Evolutionary conservation across 2,113 vertebrate genomes (phyloP).

Genomic region (Otolemur garnettii): DNA sequence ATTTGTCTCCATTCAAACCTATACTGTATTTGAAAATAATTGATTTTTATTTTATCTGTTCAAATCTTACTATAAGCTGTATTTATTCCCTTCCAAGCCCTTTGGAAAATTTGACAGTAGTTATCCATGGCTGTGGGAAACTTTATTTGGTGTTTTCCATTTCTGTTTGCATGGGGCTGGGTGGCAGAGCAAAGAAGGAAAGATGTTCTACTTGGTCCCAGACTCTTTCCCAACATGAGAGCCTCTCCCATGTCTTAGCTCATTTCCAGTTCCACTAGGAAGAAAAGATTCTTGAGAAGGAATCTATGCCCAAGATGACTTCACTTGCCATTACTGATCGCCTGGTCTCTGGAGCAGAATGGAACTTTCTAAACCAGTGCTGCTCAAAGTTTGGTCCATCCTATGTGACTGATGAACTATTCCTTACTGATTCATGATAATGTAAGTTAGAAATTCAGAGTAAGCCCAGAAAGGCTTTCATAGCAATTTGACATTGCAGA

Average conservation of each 20-base stretch:
- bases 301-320: not conserved
- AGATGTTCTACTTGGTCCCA: conserved; percentile 1
- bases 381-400: not conserved
- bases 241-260: not conserved
- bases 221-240: conserved; percentile 12
- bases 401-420: not conserved
- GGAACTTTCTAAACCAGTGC: conserved; percentile 28
- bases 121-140: conserved; percentile 1
- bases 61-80: conserved; percentile 60
- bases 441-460: not conserved
- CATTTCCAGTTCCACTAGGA: conserved; percentile 9
- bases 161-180: conserved; percentile 28
- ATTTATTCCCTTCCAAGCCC: conserved; percentile 54
- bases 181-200: conserved; percentile 50
- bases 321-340: conserved; percentile 5
- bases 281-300: conserved; percentile 58
- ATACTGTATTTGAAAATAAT: conserved; percentile 75
- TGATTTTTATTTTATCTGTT: conserved; percentile 77
- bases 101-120: conserved; percentile 57
- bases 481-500: conserved; percentile 50
- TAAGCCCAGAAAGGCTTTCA: conserved; percentile 39
- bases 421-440: not conserved
- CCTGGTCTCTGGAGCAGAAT: not conserved
- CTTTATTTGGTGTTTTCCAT: conserved; percentile 64
- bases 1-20: conserved; percentile 67